These are phyloP conservation scores for Pseudochaenichthys georgianus DNA, from an alignment of 2,797 vertebrate genomes.

Conservation along the genomic window DNA sequence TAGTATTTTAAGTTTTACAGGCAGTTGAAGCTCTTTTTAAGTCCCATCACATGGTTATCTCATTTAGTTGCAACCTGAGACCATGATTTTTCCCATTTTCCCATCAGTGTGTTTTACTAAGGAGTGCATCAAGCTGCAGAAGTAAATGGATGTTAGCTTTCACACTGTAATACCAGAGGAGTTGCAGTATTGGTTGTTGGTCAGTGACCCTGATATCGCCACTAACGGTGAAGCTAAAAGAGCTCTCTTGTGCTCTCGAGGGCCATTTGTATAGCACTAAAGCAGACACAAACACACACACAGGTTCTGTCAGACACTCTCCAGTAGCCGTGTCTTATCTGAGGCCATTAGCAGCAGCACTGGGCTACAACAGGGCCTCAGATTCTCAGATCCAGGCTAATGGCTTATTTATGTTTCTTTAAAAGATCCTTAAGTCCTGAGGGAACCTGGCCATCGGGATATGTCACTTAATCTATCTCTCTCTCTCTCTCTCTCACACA, in stretches of 20 bases:
- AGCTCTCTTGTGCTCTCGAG: constrained; percentile 24
- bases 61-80: background rate
- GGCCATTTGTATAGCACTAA: constrained; percentile 11
- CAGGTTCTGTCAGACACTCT: constrained; percentile 23
- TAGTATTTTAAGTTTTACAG: background rate
- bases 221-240: constrained; percentile 11
- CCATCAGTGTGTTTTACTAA: constrained; percentile 1
- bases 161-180: constrained; percentile 15
- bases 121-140: background rate
- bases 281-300: constrained; percentile 10
- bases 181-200: constrained; percentile 5
- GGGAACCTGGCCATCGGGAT: constrained; percentile 20
- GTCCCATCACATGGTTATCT: background rate
- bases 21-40: background rate
- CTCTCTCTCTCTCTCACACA: too few relatives aligned
- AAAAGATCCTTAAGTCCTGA: constrained; percentile 41
- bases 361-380: constrained; percentile 28
- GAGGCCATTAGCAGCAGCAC: constrained; percentile 54
- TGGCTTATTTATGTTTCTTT: constrained; percentile 64
- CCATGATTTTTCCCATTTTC: constrained; percentile 2
- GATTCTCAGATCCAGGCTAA: constrained; percentile 41
- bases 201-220: constrained; percentile 27
- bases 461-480: background rate
- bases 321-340: constrained; percentile 20
- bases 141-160: constrained; percentile 17